Evolutionary conservation across 2,113 vertebrate genomes (phyloP).

Genomic region (Dicrurus megarhynchus): DNA sequence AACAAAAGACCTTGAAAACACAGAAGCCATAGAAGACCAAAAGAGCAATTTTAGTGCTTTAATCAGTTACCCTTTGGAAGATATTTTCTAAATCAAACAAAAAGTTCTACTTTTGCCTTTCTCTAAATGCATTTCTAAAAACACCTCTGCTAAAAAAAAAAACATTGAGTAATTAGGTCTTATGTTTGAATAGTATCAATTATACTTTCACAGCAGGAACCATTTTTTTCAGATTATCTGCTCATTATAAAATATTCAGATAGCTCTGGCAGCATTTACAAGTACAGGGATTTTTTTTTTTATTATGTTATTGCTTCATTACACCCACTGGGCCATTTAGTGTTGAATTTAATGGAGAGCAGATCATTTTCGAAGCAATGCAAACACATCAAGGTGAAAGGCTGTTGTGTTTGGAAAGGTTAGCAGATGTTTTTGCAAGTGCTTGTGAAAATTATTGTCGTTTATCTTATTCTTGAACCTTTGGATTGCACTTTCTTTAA

Average conservation of each 20-base stretch:
- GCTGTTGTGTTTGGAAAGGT: constrained; percentile 17
- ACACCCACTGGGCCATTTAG: constrained; percentile 57
- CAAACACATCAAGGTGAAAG: constrained; percentile 50
- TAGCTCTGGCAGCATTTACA: constrained; percentile 43
- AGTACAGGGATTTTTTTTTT: neutral
- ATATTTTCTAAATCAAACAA: neutral
- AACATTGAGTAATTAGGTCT: neutral
- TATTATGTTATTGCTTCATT: constrained; percentile 52
- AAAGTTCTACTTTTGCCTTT: neutral
- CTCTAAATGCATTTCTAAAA: neutral
- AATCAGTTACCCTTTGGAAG: neutral
- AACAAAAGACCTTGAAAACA: neutral
- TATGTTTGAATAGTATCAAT: constrained; percentile 28
- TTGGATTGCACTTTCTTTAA: neutral
- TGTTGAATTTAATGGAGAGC: constrained; percentile 46
- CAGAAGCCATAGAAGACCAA: neutral
- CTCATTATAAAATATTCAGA: constrained; percentile 44
- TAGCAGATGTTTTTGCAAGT: constrained; percentile 38
- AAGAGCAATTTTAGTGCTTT: neutral
- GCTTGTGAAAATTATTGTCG: neutral
- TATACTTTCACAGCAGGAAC: constrained; percentile 42
- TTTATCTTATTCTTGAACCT: neutral
- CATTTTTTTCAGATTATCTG: constrained; percentile 42
- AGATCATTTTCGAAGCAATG: constrained; percentile 52
- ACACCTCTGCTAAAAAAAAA: neutral